These are phyloP conservation scores for Lophius piscatorius DNA, from an alignment of 2,113 vertebrate species.

Conservation along the genomic window DNA sequence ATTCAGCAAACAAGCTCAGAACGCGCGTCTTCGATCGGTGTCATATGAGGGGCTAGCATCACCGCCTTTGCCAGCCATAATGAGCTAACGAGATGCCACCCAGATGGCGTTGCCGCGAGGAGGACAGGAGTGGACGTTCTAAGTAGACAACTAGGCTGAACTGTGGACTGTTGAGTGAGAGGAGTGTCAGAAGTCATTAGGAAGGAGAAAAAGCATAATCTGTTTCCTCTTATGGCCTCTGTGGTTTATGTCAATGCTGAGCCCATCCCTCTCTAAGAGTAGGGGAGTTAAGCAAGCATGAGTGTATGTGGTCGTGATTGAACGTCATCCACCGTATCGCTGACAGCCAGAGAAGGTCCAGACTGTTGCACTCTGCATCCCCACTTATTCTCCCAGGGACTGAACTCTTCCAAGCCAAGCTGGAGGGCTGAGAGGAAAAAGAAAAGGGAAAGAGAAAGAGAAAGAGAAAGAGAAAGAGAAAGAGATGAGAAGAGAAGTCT, in stretches of 20 bases:
- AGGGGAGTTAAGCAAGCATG: slow-evolving; percentile 59
- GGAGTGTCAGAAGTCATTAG: slow-evolving; percentile 75
- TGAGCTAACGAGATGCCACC: slow-evolving; percentile 75
- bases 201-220: slow-evolving; percentile 71
- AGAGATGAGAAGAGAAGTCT: slow-evolving; percentile 30
- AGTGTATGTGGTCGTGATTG: slow-evolving; percentile 68
- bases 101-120: slow-evolving; percentile 72
- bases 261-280: slow-evolving; percentile 65
- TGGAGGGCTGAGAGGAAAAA: slow-evolving; percentile 31
- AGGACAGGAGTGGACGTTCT: slow-evolving; percentile 65
- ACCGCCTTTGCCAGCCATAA: slow-evolving; percentile 56
- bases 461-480: background rate
- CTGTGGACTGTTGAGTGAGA: slow-evolving; percentile 58
- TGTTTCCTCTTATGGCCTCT: slow-evolving; percentile 74
- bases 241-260: slow-evolving; percentile 61
- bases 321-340: slow-evolving; percentile 71
- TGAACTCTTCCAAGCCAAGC: slow-evolving; percentile 74
- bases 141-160: slow-evolving; percentile 45
- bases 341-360: slow-evolving; percentile 76
- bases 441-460: background rate
- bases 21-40: slow-evolving; percentile 63
- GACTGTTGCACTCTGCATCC: slow-evolving; percentile 61
- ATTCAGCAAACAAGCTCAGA: slow-evolving; percentile 52
- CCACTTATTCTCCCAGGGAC: slow-evolving; percentile 62
- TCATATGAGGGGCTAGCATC: slow-evolving; percentile 69